Conservation (phyloP, 2,797 vertebrate species). For the Halcyon leucocephala region DNA sequence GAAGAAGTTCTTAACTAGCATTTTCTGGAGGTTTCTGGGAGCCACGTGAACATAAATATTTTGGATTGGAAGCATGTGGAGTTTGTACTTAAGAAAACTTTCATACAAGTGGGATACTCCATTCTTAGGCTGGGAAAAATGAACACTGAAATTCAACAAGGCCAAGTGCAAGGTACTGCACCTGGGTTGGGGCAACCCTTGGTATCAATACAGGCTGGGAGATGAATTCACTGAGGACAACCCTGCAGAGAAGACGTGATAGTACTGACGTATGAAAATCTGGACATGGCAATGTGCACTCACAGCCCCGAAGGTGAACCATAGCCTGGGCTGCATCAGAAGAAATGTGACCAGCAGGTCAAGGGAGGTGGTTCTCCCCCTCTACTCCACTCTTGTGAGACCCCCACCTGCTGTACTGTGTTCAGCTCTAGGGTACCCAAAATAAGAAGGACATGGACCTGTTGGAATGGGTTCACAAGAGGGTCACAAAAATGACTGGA, state of each 20-base stretch:
- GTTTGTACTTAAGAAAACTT: not conserved
- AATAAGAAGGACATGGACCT: not conserved
- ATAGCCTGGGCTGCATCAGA: not conserved
- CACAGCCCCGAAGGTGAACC: not conserved
- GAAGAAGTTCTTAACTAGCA: not conserved
- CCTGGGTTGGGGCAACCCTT: no score
- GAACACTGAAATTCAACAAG: not conserved
- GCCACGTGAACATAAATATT: not conserved
- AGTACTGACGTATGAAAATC: not conserved
- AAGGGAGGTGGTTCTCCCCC: not conserved
- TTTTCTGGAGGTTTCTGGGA: not conserved
- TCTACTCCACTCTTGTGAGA: not conserved
- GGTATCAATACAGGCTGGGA: not conserved
- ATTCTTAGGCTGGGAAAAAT: not conserved
- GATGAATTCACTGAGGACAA: not conserved
- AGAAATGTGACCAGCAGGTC: not conserved
- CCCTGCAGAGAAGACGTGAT: not conserved
- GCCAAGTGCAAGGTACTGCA: not conserved
- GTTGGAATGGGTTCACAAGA: not conserved
- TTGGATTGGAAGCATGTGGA: not conserved
- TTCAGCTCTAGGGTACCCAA: not conserved
- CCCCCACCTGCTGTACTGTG: rapidly evolving
- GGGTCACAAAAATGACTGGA: not conserved
- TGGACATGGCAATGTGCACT: not conserved
- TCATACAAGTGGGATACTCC: not conserved